These are phyloP conservation scores for Pseudomyrmex sp. DNA, from an alignment of 1,140 invertebrate genomes.

Conservation along the genomic window DNA sequence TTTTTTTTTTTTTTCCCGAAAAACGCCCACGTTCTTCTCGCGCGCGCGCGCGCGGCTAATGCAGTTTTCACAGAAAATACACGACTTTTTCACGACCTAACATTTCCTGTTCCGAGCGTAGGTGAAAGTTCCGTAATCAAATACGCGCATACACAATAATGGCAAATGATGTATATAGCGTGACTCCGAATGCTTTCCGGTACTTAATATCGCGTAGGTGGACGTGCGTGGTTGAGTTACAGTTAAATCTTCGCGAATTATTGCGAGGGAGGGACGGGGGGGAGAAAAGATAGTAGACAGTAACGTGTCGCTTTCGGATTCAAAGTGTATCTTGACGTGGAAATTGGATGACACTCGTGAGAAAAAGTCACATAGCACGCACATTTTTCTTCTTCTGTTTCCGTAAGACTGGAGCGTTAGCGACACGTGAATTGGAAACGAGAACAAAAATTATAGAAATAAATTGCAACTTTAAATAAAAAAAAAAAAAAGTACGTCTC, in stretches of 20 bases:
- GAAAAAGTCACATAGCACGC: conserved; percentile 10
- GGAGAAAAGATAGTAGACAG: background rate
- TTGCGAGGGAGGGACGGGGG: background rate
- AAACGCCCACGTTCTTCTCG: conserved; percentile 32
- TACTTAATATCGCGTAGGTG: conserved; percentile 38
- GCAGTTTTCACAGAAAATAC: conserved; percentile 36
- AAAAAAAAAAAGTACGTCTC: no score
- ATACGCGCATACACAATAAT: background rate
- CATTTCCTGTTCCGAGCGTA: conserved; percentile 36
- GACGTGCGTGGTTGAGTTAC: conserved; percentile 1
- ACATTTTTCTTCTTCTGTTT: conserved; percentile 12
- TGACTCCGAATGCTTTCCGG: conserved; percentile 25
- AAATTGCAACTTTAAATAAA: background rate
- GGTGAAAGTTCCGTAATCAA: conserved; percentile 42
- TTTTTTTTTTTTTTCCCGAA: background rate
- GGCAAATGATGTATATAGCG: background rate
- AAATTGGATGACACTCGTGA: conserved; percentile 25
- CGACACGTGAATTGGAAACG: background rate
- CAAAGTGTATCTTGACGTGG: background rate
- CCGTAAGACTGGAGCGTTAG: background rate
- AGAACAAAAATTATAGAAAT: background rate
- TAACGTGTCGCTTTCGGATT: background rate
- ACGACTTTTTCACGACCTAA: conserved; percentile 47
- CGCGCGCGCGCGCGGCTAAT: background rate
- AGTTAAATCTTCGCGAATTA: conserved; percentile 29